These are phyloP conservation scores for Phalangium opilio DNA, from an alignment of 2,888 invertebrate genomes.

Conservation along the genomic window DNA sequence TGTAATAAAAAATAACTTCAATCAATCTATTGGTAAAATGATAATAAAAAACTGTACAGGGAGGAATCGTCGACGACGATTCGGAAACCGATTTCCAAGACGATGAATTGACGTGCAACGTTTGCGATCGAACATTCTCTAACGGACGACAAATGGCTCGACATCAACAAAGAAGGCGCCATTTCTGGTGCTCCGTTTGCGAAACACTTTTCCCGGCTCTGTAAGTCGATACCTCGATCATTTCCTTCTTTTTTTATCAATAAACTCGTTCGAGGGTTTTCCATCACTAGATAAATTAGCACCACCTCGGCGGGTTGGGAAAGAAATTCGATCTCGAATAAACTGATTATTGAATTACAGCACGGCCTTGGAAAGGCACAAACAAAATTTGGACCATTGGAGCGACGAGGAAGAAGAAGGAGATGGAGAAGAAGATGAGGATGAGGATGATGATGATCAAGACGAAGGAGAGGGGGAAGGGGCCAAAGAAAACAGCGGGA, in stretches of 20 bases:
- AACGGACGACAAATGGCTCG: constrained; percentile 52
- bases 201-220: constrained; percentile 63
- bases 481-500: constrained; percentile 7
- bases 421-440: neutral
- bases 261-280: too few species aligned
- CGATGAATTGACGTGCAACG: constrained; percentile 63
- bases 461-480: constrained; percentile 29
- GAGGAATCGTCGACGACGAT: too few species aligned
- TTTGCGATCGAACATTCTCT: constrained; percentile 60
- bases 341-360: too few species aligned
- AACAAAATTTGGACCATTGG: constrained; percentile 69
- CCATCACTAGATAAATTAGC: too few species aligned
- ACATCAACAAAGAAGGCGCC: constrained; percentile 65
- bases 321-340: too few species aligned
- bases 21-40: too few species aligned
- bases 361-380: constrained; percentile 63
- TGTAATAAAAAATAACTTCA: too few species aligned
- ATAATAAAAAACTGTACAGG: too few species aligned
- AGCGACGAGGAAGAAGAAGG: constrained; percentile 38
- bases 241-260: too few species aligned
- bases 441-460: constrained; percentile 10
- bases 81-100: constrained; percentile 36
- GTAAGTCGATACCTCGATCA: constrained; percentile 28
- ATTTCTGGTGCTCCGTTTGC: constrained; percentile 69
- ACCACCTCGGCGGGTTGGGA: too few species aligned